phyloP scores from a whole-genome alignment of 2,113 vertebrate species.

The Labeo rohita region DNA sequence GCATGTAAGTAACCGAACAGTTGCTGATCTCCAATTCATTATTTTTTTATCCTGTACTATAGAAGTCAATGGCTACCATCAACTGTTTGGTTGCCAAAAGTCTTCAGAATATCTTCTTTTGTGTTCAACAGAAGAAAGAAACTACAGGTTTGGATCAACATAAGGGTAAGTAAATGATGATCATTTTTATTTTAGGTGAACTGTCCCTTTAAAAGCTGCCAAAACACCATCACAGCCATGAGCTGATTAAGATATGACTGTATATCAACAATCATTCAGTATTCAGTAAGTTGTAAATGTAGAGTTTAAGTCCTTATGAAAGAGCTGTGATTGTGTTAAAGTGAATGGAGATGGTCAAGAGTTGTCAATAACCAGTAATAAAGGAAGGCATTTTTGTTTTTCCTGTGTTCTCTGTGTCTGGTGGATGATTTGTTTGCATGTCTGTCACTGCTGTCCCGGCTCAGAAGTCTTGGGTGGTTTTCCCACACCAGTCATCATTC shows the following conservation, averaged over 20 bases:
- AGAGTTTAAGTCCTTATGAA: neutral
- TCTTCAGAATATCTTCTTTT: neutral
- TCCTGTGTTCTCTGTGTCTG: neutral
- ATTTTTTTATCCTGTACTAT: too few species aligned
- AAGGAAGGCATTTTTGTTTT: neutral
- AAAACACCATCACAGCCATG: neutral
- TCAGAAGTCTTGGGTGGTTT: slow-evolving; percentile 39
- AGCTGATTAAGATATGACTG: neutral
- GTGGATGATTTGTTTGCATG: neutral
- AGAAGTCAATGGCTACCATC: too few species aligned
- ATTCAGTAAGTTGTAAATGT: neutral
- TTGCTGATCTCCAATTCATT: neutral
- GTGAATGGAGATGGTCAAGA: neutral
- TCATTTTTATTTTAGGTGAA: too few species aligned
- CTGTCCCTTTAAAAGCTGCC: neutral
- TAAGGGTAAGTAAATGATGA: too few species aligned
- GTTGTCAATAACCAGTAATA: neutral
- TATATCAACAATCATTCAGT: neutral
- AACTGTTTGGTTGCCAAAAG: too few species aligned
- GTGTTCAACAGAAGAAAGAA: neutral
- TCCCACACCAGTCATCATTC: slow-evolving; percentile 40
- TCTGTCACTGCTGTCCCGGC: neutral
- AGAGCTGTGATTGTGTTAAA: neutral
- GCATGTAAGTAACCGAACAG: neutral
- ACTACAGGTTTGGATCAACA: too few species aligned